phyloP scores from a whole-genome alignment of 1,140 invertebrate species.

The Leptestheria dahalacensis region DNA sequence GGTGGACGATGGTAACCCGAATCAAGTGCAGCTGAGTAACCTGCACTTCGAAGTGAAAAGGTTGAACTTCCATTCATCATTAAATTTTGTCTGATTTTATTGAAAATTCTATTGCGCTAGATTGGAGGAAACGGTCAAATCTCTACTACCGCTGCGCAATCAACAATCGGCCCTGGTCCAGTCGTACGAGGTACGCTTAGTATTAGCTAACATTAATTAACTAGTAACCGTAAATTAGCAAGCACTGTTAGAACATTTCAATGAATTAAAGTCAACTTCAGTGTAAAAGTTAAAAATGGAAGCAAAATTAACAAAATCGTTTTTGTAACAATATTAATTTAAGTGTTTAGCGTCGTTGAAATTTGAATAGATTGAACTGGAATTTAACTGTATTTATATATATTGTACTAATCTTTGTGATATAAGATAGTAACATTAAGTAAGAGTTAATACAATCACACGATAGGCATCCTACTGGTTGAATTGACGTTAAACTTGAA shows the following conservation, averaged over 20 bases:
- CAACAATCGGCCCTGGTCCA: conserved; percentile 9
- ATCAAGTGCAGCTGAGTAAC: conserved; percentile 9
- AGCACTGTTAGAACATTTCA: no score
- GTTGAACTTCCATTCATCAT: background rate
- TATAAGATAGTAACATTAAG: no score
- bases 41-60: conserved; percentile 10
- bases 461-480: no score
- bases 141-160: conserved; percentile 34
- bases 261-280: background rate
- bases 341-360: no score
- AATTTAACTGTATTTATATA: no score
- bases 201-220: background rate
- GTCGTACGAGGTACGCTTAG: conserved; percentile 2
- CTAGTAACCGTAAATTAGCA: no score
- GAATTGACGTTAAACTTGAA: no score
- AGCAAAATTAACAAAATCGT: no score
- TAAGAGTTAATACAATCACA: no score
- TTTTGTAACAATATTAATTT: no score
- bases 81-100: background rate
- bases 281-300: background rate
- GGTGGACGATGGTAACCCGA: background rate
- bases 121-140: conserved; percentile 55
- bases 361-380: no score
- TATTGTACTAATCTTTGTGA: no score
- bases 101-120: conserved; percentile 27